Conservation (phyloP, 2,888 invertebrate species). For the Orchestes rusci region DNA sequence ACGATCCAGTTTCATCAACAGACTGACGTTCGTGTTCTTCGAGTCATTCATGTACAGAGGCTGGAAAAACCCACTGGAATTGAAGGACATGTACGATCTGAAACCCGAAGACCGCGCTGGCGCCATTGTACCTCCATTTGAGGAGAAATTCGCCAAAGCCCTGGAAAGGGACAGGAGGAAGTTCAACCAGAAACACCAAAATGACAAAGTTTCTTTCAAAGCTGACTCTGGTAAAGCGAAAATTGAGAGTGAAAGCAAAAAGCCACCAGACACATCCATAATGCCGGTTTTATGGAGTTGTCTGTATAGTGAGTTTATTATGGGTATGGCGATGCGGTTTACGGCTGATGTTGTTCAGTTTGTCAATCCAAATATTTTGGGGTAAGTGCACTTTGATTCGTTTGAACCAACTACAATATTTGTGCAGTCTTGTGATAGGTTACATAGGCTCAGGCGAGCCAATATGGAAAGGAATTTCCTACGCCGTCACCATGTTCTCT, state of each 20-base stretch:
- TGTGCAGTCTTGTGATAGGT: conserved; percentile 34
- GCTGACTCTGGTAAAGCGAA: background rate
- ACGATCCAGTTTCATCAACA: conserved; percentile 25
- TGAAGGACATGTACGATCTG: conserved; percentile 49
- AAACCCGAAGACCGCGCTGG: conserved; percentile 58
- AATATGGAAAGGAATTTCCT: conserved; percentile 52
- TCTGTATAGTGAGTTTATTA: conserved; percentile 46
- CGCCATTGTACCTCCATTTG: conserved; percentile 69
- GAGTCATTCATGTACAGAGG: conserved; percentile 46
- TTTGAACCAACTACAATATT: background rate
- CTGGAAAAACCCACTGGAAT: conserved; percentile 45
- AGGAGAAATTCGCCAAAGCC: conserved; percentile 51
- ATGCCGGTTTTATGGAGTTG: conserved; percentile 45
- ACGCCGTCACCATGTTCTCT: conserved; percentile 48
- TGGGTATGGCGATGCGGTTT: conserved; percentile 47
- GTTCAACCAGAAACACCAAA: background rate
- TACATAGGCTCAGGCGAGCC: conserved; percentile 38
- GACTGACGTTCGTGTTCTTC: conserved; percentile 41
- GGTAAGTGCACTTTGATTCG: conserved; percentile 40
- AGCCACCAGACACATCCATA: conserved; percentile 36
- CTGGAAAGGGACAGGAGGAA: conserved; percentile 49
- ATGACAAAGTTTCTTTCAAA: conserved; percentile 1
- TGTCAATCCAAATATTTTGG: conserved; percentile 49
- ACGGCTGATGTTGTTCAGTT: conserved; percentile 49
- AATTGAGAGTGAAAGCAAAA: background rate